phyloP scores from a whole-genome alignment of 2,113 vertebrate species.

The Muntiacus reevesi region DNA sequence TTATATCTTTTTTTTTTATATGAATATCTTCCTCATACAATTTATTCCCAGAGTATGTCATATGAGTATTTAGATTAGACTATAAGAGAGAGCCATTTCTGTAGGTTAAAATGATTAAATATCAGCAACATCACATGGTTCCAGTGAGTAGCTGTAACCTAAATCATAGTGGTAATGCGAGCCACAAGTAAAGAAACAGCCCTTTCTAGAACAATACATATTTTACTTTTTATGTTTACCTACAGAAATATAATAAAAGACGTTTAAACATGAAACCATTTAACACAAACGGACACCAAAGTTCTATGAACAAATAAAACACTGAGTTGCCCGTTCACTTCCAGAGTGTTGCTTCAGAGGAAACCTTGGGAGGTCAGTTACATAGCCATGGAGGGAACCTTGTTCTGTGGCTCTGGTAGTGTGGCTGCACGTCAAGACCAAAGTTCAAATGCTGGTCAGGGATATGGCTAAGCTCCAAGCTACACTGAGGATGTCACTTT shows the following conservation, averaged over 20 bases:
- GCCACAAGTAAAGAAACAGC: neutral
- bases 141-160: neutral
- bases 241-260: neutral
- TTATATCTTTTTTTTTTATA: neutral
- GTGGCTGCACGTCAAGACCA: neutral
- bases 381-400: neutral
- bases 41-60: neutral
- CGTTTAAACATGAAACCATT: neutral
- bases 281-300: neutral
- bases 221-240: neutral
- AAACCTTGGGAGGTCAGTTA: neutral
- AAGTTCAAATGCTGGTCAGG: constrained; percentile 6
- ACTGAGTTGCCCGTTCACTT: neutral
- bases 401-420: neutral
- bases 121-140: neutral
- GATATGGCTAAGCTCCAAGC: neutral
- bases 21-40: neutral
- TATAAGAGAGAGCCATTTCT: neutral
- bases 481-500: neutral
- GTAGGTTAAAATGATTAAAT: neutral
- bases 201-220: neutral
- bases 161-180: neutral
- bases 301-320: neutral
- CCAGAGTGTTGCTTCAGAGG: neutral
- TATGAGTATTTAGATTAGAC: neutral